Evolutionary conservation across 1,140 invertebrate genomes (phyloP).

Genomic region (Mercenaria mercenaria): DNA sequence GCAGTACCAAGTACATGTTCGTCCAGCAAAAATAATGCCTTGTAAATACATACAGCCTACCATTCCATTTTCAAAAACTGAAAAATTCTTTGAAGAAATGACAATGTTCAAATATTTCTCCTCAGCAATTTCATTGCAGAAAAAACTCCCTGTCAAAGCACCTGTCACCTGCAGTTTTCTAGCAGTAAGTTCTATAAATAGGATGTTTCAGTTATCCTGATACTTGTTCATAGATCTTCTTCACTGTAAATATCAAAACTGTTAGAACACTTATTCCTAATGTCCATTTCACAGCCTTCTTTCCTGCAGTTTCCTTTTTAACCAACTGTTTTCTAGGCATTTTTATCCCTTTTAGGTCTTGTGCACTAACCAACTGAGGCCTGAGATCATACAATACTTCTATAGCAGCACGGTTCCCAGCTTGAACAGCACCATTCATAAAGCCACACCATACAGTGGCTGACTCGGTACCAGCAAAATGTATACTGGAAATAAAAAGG

Average conservation of each 20-base stretch:
- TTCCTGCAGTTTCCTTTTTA: neutral
- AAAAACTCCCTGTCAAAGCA: too few species aligned
- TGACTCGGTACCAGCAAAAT: constrained; percentile 86
- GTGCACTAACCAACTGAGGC: constrained; percentile 71
- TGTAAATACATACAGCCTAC: too few species aligned
- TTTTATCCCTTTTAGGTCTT: constrained; percentile 58
- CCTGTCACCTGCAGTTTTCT: too few species aligned
- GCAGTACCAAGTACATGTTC: too few species aligned
- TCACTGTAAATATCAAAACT: constrained; percentile 7
- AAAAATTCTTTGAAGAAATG: too few species aligned
- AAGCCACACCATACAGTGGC: constrained; percentile 85
- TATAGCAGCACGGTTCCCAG: constrained; percentile 84
- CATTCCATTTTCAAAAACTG: too few species aligned
- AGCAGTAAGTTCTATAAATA: too few species aligned
- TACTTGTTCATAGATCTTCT: constrained; percentile 6
- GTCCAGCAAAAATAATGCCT: too few species aligned
- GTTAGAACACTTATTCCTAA: constrained; percentile 57
- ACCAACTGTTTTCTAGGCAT: neutral
- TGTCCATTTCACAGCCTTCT: constrained; percentile 46
- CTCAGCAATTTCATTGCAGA: too few species aligned
- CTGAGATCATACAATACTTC: constrained; percentile 80
- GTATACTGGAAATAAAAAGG: constrained; percentile 79
- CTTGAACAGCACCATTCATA: constrained; percentile 86
- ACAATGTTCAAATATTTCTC: too few species aligned
- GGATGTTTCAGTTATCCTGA: neutral